Conservation (phyloP, 2,888 invertebrate genomes). For the Scaptodrosophila latifasciaeformis region DNA sequence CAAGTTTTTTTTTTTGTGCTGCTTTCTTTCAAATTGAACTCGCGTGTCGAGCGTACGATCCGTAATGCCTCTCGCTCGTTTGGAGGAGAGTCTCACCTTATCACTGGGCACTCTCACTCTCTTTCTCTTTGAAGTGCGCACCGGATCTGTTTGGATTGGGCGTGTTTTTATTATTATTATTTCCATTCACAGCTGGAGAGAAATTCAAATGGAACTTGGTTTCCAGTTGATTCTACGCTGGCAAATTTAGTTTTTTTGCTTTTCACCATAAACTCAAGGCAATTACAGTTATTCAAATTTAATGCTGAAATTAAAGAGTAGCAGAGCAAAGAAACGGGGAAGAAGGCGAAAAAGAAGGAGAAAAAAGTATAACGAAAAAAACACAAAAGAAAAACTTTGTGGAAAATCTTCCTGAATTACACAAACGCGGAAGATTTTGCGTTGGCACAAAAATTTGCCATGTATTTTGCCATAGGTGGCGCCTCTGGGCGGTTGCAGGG, state of each 20-base stretch:
- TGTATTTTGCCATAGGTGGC: conserved; percentile 55
- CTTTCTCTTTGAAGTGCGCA: conserved; percentile 18
- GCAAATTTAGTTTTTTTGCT: neutral
- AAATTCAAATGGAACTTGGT: conserved; percentile 7
- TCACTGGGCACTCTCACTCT: conserved; percentile 11
- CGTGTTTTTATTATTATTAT: neutral
- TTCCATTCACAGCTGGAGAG: neutral
- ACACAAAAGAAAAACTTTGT: conserved; percentile 40
- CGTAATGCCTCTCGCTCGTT: conserved; percentile 1
- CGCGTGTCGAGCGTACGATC: conserved; percentile 6
- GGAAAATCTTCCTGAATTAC: conserved; percentile 69
- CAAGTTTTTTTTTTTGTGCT: conserved; percentile 42
- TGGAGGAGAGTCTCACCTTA: too few species aligned
- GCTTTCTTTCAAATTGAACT: conserved; percentile 52
- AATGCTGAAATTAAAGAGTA: conserved; percentile 11
- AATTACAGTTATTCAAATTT: neutral
- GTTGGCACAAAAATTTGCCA: conserved; percentile 53
- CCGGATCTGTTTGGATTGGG: conserved; percentile 14
- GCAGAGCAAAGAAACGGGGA: neutral
- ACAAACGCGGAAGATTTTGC: conserved; percentile 68
- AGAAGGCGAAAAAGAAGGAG: neutral
- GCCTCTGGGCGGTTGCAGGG: conserved; percentile 6
- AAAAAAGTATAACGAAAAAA: conserved; percentile 5
- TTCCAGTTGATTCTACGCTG: too few species aligned
- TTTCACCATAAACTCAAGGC: neutral